phyloP scores from a whole-genome alignment of 2,797 vertebrate genomes.

The Scolopax bukidnonensis region DNA sequence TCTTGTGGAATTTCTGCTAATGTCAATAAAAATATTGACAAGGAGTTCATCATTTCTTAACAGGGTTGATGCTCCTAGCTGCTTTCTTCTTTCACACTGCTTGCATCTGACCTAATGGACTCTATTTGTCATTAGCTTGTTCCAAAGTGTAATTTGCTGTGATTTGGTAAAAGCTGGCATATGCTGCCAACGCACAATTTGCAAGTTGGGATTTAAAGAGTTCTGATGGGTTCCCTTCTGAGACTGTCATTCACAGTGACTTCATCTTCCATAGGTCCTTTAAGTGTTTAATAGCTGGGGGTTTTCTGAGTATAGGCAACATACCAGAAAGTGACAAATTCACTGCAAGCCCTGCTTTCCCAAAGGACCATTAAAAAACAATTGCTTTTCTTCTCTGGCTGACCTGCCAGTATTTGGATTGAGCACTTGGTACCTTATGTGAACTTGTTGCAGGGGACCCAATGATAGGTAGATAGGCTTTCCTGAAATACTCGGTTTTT shows the following conservation, averaged over 20 bases:
- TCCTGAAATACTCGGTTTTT: background rate
- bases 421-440: background rate
- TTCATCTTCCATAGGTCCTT: background rate
- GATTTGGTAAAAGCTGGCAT: background rate
- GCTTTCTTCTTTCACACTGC: background rate
- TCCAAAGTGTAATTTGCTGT: background rate
- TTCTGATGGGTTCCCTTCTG: background rate
- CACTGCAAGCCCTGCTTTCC: background rate
- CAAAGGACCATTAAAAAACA: background rate
- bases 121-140: background rate
- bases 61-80: background rate
- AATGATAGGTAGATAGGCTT: background rate
- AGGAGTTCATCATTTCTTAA: background rate
- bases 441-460: background rate
- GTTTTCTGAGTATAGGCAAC: background rate
- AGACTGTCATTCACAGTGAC: background rate
- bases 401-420: background rate
- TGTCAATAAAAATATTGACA: background rate
- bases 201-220: background rate
- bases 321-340: background rate
- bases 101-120: background rate
- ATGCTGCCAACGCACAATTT: background rate
- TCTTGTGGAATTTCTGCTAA: background rate
- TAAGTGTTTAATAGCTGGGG: background rate
- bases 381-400: background rate